phyloP scores from a whole-genome alignment of 2,113 vertebrate species.

The rabbit (Oryctolagus cuniculus) region DNA sequence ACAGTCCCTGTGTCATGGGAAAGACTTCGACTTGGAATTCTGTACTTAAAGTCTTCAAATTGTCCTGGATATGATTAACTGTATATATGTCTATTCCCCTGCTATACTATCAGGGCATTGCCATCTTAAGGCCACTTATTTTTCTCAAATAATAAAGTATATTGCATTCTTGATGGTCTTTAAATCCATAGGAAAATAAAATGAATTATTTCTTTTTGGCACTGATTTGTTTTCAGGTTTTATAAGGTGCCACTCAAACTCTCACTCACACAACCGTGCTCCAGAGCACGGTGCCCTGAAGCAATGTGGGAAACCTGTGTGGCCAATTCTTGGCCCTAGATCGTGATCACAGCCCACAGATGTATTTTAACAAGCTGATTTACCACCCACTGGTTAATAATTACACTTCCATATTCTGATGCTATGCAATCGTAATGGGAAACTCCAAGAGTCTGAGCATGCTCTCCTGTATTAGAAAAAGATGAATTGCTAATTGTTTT shows the following conservation, averaged over 20 bases:
- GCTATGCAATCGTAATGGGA: constrained; percentile 50
- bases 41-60: neutral
- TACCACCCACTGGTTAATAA: constrained; percentile 72
- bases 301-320: neutral
- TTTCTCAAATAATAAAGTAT: constrained; percentile 31
- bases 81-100: neutral
- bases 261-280: neutral
- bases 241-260: constrained; percentile 57
- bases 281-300: constrained; percentile 10
- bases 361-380: constrained; percentile 71
- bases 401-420: constrained; percentile 68
- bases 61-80: neutral
- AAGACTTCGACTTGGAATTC: neutral
- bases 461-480: constrained; percentile 51
- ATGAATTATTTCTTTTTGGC: constrained; percentile 46
- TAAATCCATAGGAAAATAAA: constrained; percentile 63
- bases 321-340: constrained; percentile 47
- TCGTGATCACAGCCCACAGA: constrained; percentile 30
- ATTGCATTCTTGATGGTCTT: constrained; percentile 29
- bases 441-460: neutral
- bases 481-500: constrained; percentile 37
- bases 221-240: constrained; percentile 61
- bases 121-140: neutral
- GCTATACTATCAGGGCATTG: neutral
- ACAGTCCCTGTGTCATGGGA: neutral